Evolutionary conservation across 2,888 invertebrate species (phyloP).

Genomic region (Drosophila kanekoi): DNA sequence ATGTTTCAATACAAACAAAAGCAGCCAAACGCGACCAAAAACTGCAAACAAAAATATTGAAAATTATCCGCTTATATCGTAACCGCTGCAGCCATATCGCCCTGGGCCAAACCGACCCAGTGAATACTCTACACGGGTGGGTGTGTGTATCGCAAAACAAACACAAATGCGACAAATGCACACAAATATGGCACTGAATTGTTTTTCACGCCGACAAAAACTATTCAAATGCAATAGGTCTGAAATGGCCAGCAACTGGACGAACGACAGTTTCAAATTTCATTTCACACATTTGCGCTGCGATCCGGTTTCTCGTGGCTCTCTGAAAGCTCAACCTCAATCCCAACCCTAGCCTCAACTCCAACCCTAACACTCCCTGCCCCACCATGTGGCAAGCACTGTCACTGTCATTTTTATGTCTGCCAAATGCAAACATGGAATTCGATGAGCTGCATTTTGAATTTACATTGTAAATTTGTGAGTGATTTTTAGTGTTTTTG

Average conservation of each 20-base stretch:
- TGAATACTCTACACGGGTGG: neutral
- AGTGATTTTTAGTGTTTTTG: conserved; percentile 64
- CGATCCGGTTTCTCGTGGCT: conserved; percentile 23
- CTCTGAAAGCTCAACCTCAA: conserved; percentile 5
- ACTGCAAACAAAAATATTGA: conserved; percentile 61
- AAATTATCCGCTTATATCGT: conserved; percentile 65
- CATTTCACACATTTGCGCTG: conserved; percentile 69
- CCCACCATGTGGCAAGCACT: neutral
- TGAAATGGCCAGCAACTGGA: conserved; percentile 25
- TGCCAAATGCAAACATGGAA: conserved; percentile 49
- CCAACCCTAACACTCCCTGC: neutral
- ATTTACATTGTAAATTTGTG: conserved; percentile 67
- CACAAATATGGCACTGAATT: conserved; percentile 76
- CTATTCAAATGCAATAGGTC: conserved; percentile 43
- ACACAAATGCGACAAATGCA: conserved; percentile 39
- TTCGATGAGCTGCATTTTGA: conserved; percentile 51
- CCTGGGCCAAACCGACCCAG: neutral
- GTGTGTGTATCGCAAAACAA: conserved; percentile 55
- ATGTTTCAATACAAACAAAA: conserved; percentile 41
- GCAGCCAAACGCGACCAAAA: conserved; percentile 28
- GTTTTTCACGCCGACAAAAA: conserved; percentile 59
- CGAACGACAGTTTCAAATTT: conserved; percentile 61
- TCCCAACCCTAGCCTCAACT: neutral
- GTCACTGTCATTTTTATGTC: conserved; percentile 16
- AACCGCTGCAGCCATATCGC: conserved; percentile 29